phyloP scores from a whole-genome alignment of 2,888 invertebrate genomes.

The Macrosoma leucophasiata region DNA sequence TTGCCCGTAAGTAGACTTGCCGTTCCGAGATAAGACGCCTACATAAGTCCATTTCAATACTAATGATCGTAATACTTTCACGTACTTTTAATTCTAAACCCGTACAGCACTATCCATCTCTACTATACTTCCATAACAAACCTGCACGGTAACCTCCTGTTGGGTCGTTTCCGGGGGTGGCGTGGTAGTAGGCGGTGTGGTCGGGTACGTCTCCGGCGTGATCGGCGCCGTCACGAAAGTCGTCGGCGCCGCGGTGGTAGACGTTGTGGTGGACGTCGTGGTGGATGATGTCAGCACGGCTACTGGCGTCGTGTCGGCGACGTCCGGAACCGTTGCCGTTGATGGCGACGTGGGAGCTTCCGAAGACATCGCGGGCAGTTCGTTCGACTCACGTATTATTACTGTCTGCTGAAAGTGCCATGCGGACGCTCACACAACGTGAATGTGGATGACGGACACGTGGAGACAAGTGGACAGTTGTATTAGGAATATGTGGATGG shows the following conservation, averaged over 20 bases:
- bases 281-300: conserved; percentile 30
- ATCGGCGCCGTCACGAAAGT: conserved; percentile 26
- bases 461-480: no score
- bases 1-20: no score
- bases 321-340: conserved; percentile 29
- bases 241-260: conserved; percentile 33
- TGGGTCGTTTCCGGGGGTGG: conserved; percentile 47
- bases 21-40: no score
- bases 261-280: conserved; percentile 33
- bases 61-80: no score
- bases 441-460: conserved; percentile 44
- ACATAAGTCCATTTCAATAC: no score
- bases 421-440: conserved; percentile 72
- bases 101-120: no score
- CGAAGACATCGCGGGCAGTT: conserved; percentile 50
- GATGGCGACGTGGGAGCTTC: conserved; percentile 39
- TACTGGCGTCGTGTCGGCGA: conserved; percentile 31
- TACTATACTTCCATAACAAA: no score
- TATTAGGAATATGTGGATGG: no score
- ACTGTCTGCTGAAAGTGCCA: conserved; percentile 75
- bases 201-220: conserved; percentile 29
- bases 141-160: conserved; percentile 58
- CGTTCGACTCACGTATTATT: conserved; percentile 67
- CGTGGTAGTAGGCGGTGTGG: conserved; percentile 45
- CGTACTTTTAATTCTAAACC: no score